A percentile compares a stretch with the other conserved stretches of the same genome.
phyloP scores from a whole-genome alignment of 1,140 invertebrate genomes.

The Drosophila ohnishii region DNA sequence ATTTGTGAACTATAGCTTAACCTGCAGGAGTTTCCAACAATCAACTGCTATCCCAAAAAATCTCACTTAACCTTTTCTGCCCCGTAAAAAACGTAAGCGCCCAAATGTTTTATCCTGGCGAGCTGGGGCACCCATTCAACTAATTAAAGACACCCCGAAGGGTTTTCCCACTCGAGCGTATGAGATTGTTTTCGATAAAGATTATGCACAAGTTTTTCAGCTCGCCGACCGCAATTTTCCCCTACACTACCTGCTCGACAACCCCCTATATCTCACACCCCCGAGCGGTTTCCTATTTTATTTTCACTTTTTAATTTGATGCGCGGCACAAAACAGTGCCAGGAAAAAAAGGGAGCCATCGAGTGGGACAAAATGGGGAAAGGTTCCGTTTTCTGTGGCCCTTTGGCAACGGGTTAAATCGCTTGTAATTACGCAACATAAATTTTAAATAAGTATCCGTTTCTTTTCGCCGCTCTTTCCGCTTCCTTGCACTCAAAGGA shows the following conservation, averaged over 20 bases:
- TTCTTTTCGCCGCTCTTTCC: slow-evolving; percentile 74
- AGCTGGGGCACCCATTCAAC: slow-evolving; percentile 14
- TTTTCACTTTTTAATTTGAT: slow-evolving; percentile 72
- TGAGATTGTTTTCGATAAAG: slow-evolving; percentile 75
- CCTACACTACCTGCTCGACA: background rate
- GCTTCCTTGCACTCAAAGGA: slow-evolving; percentile 59
- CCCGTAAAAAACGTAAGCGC: background rate
- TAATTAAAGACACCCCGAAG: slow-evolving; percentile 56
- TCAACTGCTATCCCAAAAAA: background rate
- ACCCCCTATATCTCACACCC: slow-evolving; percentile 10
- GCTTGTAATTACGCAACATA: slow-evolving; percentile 81
- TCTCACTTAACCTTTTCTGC: background rate
- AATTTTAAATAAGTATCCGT: slow-evolving; percentile 82
- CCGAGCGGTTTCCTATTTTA: slow-evolving; percentile 49
- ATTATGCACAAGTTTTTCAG: slow-evolving; percentile 67
- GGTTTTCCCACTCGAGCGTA: slow-evolving; percentile 17
- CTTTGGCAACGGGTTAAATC: slow-evolving; percentile 73
- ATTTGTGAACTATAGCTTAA: slow-evolving; percentile 23
- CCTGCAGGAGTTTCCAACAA: background rate
- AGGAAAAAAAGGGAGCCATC: slow-evolving; percentile 10
- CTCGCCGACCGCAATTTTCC: slow-evolving; percentile 37
- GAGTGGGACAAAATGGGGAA: slow-evolving; percentile 22
- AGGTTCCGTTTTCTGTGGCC: slow-evolving; percentile 38
- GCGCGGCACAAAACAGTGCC: slow-evolving; percentile 23
- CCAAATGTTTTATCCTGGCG: slow-evolving; percentile 5